Conservation (phyloP, 2,888 invertebrate genomes). For the Drosophila nr. perissopoda region DNA sequence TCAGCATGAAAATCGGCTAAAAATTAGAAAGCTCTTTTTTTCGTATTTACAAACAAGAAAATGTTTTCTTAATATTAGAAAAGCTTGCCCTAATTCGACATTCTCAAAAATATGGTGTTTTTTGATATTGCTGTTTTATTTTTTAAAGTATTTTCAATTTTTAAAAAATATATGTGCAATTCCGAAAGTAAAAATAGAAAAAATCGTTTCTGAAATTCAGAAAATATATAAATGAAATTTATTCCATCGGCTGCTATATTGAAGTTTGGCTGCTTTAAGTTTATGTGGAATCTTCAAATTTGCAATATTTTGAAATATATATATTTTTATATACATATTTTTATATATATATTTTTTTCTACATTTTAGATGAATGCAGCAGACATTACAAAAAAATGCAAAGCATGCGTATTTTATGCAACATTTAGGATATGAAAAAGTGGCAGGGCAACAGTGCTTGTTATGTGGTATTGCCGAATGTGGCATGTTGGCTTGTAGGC, state of each 20-base stretch:
- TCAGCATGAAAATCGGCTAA: neutral
- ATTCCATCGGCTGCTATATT: neutral
- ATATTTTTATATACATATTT: too few species aligned
- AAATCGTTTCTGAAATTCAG: neutral
- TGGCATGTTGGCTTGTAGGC: neutral
- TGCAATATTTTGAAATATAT: fast-evolving
- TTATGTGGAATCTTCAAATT: neutral
- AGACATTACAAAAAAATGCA: neutral
- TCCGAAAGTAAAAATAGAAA: neutral
- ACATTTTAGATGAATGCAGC: neutral
- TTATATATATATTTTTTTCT: fast-evolving
- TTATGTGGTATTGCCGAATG: neutral
- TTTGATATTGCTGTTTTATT: neutral
- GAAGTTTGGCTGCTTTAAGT: neutral
- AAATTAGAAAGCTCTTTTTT: neutral
- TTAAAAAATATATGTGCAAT: neutral
- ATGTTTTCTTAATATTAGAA: neutral
- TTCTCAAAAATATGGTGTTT: neutral
- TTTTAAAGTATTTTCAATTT: neutral
- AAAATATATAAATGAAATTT: neutral
- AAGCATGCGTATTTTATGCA: neutral
- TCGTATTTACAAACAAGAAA: neutral
- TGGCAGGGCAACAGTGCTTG: neutral
- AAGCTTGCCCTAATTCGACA: neutral
- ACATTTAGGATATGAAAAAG: neutral